A percentile compares a stretch with the other conserved stretches of the same genome.
Conservation (phyloP, 1,140 invertebrate species). For the Brachionus sp. region DNA sequence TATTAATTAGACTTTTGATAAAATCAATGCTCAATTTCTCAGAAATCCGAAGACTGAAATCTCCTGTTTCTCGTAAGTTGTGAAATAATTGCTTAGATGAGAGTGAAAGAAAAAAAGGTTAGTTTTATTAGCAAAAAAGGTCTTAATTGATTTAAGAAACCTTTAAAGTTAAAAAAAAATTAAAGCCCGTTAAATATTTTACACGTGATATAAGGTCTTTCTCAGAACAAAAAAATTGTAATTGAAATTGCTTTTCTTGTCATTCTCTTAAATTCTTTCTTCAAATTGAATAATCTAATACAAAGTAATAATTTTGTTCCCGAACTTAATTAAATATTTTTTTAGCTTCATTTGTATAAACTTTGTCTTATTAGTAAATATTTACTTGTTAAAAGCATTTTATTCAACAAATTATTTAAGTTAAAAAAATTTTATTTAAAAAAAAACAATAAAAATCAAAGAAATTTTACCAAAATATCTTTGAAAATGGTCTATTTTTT, state of each 20-base stretch:
- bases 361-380: not conserved
- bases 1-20: too few species aligned
- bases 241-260: not conserved
- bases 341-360: not conserved
- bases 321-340: not conserved
- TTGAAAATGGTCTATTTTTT: too few species aligned
- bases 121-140: not conserved
- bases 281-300: not conserved
- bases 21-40: too few species aligned
- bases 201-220: not conserved
- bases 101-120: conserved; percentile 8
- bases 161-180: not conserved
- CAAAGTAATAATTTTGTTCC: not conserved
- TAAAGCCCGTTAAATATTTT: not conserved
- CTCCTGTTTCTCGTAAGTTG: not conserved
- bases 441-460: too few species aligned
- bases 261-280: not conserved
- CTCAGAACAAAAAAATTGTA: not conserved
- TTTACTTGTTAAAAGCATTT: too few species aligned
- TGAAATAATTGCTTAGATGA: not conserved
- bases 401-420: too few species aligned
- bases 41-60: not conserved
- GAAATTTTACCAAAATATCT: too few species aligned
- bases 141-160: not conserved
- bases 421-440: too few species aligned